Conservation (phyloP, 1,140 invertebrate genomes). For the Penaeus japonicus region DNA sequence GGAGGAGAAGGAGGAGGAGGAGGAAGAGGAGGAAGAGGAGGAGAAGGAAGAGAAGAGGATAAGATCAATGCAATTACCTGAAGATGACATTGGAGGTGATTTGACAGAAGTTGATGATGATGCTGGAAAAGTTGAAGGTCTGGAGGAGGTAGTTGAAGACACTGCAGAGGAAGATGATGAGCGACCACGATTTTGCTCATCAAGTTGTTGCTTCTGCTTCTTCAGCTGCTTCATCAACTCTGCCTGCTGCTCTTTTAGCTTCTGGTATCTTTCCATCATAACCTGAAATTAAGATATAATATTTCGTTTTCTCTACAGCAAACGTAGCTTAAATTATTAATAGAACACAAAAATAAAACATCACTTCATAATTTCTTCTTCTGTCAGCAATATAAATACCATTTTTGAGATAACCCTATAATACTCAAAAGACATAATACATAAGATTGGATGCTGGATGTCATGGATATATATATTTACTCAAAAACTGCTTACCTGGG, state of each 20-base stretch:
- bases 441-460: no score
- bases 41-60: no score
- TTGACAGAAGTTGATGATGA: neutral
- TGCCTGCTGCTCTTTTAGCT: constrained; percentile 52
- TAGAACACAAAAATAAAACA: neutral
- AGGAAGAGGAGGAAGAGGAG: no score
- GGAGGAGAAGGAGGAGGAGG: no score
- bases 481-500: constrained; percentile 17
- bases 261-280: constrained; percentile 60
- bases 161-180: neutral
- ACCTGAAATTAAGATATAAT: constrained; percentile 31
- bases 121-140: neutral
- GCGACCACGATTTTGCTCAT: neutral
- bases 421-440: no score
- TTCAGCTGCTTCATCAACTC: constrained; percentile 29
- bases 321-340: neutral
- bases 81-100: neutral
- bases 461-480: no score
- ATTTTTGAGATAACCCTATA: no score
- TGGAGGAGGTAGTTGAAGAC: constrained; percentile 3
- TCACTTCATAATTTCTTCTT: no score
- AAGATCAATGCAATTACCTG: neutral
- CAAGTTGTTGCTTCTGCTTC: constrained; percentile 14
- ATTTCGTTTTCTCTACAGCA: no score
- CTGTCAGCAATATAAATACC: no score